Conservation (phyloP, 2,113 vertebrate species). For the Colinus virginianus region DNA sequence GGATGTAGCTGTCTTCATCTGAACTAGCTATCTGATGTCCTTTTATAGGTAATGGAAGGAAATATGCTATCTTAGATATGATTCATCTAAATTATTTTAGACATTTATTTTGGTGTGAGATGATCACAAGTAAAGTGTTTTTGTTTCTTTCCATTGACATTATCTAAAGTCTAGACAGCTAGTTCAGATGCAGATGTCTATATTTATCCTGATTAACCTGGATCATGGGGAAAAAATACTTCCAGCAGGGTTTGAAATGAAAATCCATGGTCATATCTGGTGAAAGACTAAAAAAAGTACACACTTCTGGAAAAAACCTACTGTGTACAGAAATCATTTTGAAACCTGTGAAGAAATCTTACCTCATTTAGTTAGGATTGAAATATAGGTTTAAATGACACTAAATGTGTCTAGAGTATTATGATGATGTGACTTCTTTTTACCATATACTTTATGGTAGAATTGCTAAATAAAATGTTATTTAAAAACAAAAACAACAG, state of each 20-base stretch:
- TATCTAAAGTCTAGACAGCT: not conserved
- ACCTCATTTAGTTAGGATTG: not conserved
- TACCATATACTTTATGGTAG: not conserved
- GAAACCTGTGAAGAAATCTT: not conserved
- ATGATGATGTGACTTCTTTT: not conserved
- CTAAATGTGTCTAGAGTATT: not conserved
- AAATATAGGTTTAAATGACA: not conserved
- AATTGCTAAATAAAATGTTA: not conserved
- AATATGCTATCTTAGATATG: not conserved
- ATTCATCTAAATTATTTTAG: slow-evolving; percentile 37
- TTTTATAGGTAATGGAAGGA: not conserved
- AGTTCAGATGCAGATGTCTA: not conserved
- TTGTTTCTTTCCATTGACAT: not conserved
- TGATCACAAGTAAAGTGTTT: not conserved
- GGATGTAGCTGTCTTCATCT: not conserved
- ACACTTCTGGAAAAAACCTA: not conserved
- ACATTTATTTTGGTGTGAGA: slow-evolving; percentile 11
- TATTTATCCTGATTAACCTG: slow-evolving; percentile 16
- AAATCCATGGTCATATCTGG: not conserved
- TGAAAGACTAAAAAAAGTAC: not conserved
- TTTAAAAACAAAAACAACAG: not conserved
- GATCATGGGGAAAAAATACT: not conserved
- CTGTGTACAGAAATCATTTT: not conserved
- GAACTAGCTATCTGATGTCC: not conserved
- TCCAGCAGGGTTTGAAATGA: not conserved